Evolutionary conservation across 2,113 vertebrate genomes (phyloP).

Genomic region (Glaucidium brasilianum): DNA sequence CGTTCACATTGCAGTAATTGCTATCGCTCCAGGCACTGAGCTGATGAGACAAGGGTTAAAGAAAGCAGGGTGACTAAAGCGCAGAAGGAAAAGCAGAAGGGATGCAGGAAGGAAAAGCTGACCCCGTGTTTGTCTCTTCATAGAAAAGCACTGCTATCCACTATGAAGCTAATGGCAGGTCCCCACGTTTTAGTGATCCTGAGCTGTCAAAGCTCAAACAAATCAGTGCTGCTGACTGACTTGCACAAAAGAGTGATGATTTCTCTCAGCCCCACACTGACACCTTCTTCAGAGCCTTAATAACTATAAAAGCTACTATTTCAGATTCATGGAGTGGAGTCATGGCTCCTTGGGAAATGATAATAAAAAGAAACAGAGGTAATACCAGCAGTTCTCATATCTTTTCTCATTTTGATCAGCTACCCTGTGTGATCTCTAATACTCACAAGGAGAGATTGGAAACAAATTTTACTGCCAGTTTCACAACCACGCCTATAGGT

Average conservation of each 20-base stretch:
- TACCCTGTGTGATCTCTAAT: not conserved
- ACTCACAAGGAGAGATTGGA: not conserved
- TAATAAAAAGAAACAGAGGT: not conserved
- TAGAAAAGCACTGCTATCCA: not conserved
- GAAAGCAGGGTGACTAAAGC: not conserved
- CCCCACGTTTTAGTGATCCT: not conserved
- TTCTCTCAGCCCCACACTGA: not conserved
- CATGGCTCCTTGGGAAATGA: not conserved
- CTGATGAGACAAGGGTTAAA: not conserved
- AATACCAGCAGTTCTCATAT: not conserved
- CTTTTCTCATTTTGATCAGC: not conserved
- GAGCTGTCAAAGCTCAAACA: not conserved
- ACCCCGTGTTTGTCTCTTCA: not conserved
- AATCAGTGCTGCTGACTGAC: not conserved
- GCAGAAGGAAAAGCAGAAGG: not conserved
- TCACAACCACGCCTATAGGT: slow-evolving; percentile 26
- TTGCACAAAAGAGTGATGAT: not conserved
- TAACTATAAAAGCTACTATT: not conserved
- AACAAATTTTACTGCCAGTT: not conserved
- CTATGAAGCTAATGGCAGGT: not conserved
- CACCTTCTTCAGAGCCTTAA: not conserved
- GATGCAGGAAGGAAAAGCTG: not conserved
- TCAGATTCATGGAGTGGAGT: not conserved
- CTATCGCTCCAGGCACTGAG: not conserved
- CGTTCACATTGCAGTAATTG: not conserved